Evolutionary conservation across 2,113 vertebrate genomes (phyloP), one percentile per base, ranked within the genome.

Genomic region (Glaucomys volans): DNA sequence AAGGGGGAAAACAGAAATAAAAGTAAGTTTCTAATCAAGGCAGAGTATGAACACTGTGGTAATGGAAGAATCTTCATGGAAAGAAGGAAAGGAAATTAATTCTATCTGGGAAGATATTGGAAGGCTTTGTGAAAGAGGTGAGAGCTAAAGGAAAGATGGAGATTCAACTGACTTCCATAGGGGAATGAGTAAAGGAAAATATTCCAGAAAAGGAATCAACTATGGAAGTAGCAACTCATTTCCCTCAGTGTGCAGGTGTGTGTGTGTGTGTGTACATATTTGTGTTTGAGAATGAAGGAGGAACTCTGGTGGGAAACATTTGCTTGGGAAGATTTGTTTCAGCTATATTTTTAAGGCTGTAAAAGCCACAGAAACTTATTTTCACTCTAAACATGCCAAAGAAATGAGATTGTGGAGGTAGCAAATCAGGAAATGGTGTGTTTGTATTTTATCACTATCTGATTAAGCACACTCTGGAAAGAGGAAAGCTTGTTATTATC

Each of bases 381-480:
- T 89, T 87, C 28, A 50, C 14, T 72, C 11, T 92, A 71, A 90
- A 62, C 17, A 26, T 64, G 26, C 28, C 77, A 35, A 52, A 26
- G 87, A 87, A 52, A 52, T 83, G 35, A 40, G 83, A 59, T 32
- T n/a, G 37, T 52, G 16, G 16, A 66, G 9, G 26, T 12, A 71
- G 32, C 11, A 22, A 89, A 77, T 35, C 64, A 75, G 64, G 71
- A 64, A 30, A 57, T 1, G 3, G 52, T 62, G n/a, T 90, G 32
- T 92, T 94, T 96, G 28, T 77, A 74, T 91, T 44, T 94, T 80
- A 66, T 52, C 91, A 42, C 50, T 83, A 9, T 77, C 66, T 95
- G 94, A 80, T 91, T 81, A 93, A 59, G n/a, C 91, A 90, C 76
- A 71, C 62, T 57, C 71, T 92, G 87, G 80, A 66, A 93, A 91